phyloP scores from a whole-genome alignment of 2,113 vertebrate genomes.

The Thermophis baileyi region DNA sequence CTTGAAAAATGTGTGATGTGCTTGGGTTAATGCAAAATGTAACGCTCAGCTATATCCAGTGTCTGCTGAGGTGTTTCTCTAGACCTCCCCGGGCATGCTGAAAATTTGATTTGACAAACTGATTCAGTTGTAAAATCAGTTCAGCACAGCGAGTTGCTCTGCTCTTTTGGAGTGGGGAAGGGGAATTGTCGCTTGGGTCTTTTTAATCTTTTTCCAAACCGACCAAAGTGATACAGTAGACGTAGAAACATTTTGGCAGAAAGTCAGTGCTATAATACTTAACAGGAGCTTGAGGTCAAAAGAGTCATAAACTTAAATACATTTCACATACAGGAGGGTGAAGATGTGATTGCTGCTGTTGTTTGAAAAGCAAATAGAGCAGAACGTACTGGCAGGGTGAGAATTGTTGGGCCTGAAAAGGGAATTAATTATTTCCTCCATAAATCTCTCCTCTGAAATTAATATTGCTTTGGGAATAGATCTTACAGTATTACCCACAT shows the following conservation, averaged over 20 bases:
- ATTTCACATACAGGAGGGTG: not conserved
- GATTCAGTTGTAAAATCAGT: not conserved
- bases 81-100: not conserved
- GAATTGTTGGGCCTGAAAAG: not conserved
- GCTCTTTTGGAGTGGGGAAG: not conserved
- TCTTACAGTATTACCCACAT: not conserved
- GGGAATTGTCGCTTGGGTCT: not conserved
- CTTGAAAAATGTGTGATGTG: not conserved
- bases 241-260: not conserved
- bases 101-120: not conserved
- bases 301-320: not conserved
- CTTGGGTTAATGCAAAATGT: not conserved
- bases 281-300: not conserved
- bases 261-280: not conserved
- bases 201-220: constrained; percentile 46
- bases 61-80: not conserved
- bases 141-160: not conserved
- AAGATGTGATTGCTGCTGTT: not conserved
- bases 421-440: not conserved
- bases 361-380: not conserved
- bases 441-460: not conserved
- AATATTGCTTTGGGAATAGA: not conserved
- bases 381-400: not conserved
- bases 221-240: not conserved
- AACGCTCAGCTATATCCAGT: not conserved